Percentiles rank a stretch among this genome's conserved stretches.
phyloP scores from a whole-genome alignment of 2,113 vertebrate species.

The Carollia perspicillata region DNA sequence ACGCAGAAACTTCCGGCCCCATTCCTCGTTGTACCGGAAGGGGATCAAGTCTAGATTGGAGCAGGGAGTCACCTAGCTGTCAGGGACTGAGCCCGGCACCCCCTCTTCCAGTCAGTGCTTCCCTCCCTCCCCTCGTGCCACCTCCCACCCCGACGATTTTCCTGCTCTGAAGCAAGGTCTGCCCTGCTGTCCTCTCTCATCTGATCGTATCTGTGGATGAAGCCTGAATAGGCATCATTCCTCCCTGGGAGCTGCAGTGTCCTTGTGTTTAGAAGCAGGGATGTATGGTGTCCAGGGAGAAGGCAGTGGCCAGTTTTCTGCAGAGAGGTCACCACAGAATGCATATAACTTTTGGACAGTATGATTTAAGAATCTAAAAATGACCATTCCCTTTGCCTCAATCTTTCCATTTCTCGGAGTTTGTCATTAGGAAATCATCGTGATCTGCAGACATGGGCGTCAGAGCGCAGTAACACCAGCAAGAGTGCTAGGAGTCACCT shows the following conservation, averaged over 20 bases:
- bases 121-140: background rate
- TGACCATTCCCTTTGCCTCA: background rate
- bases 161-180: background rate
- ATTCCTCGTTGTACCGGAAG: background rate
- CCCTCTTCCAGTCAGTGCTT: background rate
- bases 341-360: background rate
- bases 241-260: background rate
- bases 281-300: background rate
- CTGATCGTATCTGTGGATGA: background rate
- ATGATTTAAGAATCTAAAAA: background rate
- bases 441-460: background rate
- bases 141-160: background rate
- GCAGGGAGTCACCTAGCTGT: background rate
- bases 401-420: background rate
- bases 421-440: background rate
- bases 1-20: background rate
- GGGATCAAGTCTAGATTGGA: background rate
- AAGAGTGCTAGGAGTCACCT: background rate
- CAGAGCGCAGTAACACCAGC: background rate
- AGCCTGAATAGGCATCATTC: background rate
- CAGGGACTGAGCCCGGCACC: background rate
- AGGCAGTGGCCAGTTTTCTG: background rate
- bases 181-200: background rate
- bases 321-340: constrained; percentile 43
- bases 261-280: constrained; percentile 9